Evolutionary conservation across 2,113 vertebrate species (phyloP).

Genomic region (Puma concolor): DNA sequence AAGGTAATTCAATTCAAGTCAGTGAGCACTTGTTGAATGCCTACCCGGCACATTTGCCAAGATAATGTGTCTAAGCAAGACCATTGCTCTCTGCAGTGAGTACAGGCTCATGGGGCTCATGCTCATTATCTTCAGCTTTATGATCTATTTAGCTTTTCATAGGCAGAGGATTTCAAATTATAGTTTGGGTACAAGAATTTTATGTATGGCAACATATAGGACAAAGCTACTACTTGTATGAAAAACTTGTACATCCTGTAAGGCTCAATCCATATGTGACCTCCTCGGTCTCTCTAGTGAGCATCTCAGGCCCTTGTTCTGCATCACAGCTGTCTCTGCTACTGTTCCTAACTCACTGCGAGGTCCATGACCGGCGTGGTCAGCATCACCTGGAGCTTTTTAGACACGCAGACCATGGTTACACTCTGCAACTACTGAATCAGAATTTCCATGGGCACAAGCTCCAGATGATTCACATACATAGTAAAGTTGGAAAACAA

Average conservation of each 20-base stretch:
- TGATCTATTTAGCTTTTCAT: neutral
- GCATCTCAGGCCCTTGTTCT: neutral
- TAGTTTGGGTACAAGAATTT: neutral
- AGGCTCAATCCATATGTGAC: neutral
- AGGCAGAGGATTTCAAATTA: neutral
- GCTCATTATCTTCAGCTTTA: neutral
- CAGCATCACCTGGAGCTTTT: neutral
- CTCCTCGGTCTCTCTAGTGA: neutral
- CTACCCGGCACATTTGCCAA: neutral
- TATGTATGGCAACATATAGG: neutral
- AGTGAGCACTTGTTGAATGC: neutral
- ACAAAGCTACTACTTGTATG: neutral
- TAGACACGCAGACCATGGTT: neutral
- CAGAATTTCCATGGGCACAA: neutral
- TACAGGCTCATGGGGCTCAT: neutral
- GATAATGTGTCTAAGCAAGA: neutral
- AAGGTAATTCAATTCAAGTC: neutral
- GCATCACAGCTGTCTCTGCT: fast-evolving
- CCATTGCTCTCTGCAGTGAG: neutral
- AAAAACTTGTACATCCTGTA: neutral
- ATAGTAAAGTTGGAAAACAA: neutral
- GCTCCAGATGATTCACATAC: neutral
- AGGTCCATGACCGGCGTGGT: too few species aligned
- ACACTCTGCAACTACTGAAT: neutral
- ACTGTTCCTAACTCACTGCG: neutral